Base-by-base conservation (phyloP, 92 coral and sea anemone genomes). In the Diadumene lineata region DNA sequence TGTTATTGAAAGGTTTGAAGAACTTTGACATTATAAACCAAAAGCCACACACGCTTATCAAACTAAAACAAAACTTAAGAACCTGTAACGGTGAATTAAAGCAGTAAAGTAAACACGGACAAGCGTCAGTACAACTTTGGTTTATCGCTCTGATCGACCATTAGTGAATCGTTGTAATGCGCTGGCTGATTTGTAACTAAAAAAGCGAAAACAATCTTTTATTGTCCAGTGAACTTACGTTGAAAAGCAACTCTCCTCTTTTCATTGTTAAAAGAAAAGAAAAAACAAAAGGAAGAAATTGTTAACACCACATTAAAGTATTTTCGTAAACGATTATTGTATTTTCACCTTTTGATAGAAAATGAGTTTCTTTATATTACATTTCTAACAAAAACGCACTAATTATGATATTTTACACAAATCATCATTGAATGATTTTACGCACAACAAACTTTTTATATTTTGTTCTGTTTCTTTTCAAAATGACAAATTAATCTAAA, bases 21-120 rank as follows among this genome's bases (percentile, higher is more conserved):
- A 62, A 62, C 68, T 62, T 62, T 62, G 68, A 62, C 68, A 62
- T 22, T 62, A 22, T 62, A 29, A 62, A 28, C 68, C 27, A 21
- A 28, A 22, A 62, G 31, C 7, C 24, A 62, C 38, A 62, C 43
- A 28, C 28, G 21, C 68, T 62, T 62, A 62, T 62, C 68, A 62
- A 60, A 30, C 68, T n/a, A 62, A 62, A 24, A 22, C 21, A 10
- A 30, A 28, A 11, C 21, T 16, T 62, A 28, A 62, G 9, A 3
- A 43, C 68, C 2, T 28, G 68, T 30, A 62, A 62, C 27, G 3
- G 68, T 21, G 19, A 29, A 62, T 21, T 53, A 53, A 53, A 23
- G 19, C 58, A 53, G 19, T 4, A 11, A 58, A 2, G 15, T 58
- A 18, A 58, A 58, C 29, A 58, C 11, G 26, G 29, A n/a, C 25